A percentile compares a stretch with the other conserved stretches of the same genome.
phyloP scores from a whole-genome alignment of 2,888 invertebrate species.

The Ferdinandea cuprea region DNA sequence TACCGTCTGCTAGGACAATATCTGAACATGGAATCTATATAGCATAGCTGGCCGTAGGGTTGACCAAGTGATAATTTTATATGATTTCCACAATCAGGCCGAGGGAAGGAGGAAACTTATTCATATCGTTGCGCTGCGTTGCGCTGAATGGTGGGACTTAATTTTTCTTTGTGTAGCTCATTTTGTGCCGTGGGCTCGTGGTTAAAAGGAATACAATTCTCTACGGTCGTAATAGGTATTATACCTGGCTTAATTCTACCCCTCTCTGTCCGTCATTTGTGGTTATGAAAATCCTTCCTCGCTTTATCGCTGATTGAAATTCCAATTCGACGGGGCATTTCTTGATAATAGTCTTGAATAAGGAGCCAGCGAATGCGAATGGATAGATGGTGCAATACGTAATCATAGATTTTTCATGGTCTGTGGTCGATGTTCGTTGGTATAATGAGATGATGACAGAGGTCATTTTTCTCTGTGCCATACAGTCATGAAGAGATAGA shows the following conservation, averaged over 20 bases:
- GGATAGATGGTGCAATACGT: slow-evolving; percentile 37
- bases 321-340: slow-evolving; percentile 68
- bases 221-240: slow-evolving; percentile 39
- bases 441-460: slow-evolving; percentile 52
- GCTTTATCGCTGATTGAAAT: slow-evolving; percentile 67
- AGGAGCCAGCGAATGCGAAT: slow-evolving; percentile 20
- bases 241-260: slow-evolving; percentile 57
- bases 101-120: slow-evolving; percentile 18
- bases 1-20: background rate
- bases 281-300: slow-evolving; percentile 62
- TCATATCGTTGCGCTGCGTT: background rate
- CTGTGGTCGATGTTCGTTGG: slow-evolving; percentile 43
- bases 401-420: slow-evolving; percentile 73
- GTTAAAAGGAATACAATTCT: slow-evolving; percentile 40
- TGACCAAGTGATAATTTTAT: slow-evolving; percentile 66
- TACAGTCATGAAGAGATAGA: background rate
- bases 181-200: slow-evolving; percentile 16
- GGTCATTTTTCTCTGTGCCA: slow-evolving; percentile 30
- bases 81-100: slow-evolving; percentile 47
- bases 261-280: slow-evolving; percentile 25
- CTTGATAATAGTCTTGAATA: slow-evolving; percentile 63
- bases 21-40: slow-evolving; percentile 40
- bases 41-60: slow-evolving; percentile 13
- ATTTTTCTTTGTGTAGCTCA: slow-evolving; percentile 10
- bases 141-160: too few relatives aligned